Evolutionary conservation across 2,797 vertebrate genomes (phyloP), one percentile per base, ranked within the genome.

Genomic region (Chelonia mydas): DNA sequence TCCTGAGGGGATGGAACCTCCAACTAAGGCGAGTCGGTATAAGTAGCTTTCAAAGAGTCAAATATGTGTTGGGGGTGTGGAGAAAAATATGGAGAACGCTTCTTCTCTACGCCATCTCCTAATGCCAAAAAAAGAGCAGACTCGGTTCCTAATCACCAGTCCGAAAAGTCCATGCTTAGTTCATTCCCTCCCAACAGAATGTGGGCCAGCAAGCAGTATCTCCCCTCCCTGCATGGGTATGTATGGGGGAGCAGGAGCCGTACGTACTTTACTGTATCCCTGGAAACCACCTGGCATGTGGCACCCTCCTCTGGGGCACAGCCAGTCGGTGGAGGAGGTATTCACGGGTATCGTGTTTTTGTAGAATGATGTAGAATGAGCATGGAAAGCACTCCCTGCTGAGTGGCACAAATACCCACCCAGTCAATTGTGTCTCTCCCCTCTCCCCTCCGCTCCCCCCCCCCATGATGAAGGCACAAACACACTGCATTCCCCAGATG

Each of bases 81-180:
- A 53, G 57, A 55, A 37, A 21, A 17, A 0, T 11, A 51, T 59
- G 88, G 53, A 84, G n/a, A 10, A 10, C 65, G 1, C 5, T 21
- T 37, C n/a, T 72, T 72, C 68, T 41, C 19, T 72, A 41, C 11
- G 50, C 49, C 4, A 3, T 49, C 15, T 2, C 0, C 0, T 33
- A 21, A 37, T 10, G 16, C 55, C 37, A 0, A 51, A 21, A 78
- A 19, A 21, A 15, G 76, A 28, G 55, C 83, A 78, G 55, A 47
- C 80, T 2, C 0, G 0, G 0, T 1, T 47, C 5, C 0, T 7
- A 41, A 54, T 47, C 25, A 1, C 49, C 41, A 2, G 41, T 25
- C 54, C 47, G n/a, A 2, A 72, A 76, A 51, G 9, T 11, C 74
- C 45, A 28, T n/a, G 89, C 28, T 37, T 5, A 61, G 50, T 50